These are phyloP conservation scores for Sus cebifrons DNA, from an alignment of 2,797 vertebrate genomes.

Conservation along the genomic window DNA sequence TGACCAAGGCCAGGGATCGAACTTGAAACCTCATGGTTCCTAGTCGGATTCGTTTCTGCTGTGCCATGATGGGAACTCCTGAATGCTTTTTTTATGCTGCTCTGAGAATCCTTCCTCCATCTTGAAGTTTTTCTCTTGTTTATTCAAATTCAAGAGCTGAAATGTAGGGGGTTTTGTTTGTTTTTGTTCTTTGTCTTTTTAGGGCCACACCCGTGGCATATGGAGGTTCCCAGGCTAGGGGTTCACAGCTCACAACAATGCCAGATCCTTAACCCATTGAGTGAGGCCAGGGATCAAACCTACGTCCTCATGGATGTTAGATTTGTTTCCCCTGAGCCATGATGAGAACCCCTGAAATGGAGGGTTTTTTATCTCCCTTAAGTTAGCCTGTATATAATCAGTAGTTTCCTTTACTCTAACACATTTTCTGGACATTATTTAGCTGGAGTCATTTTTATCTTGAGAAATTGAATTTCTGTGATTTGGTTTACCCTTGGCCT, in stretches of 20 bases:
- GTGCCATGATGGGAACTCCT: too few relatives aligned
- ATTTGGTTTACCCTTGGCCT: not conserved
- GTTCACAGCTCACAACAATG: too few relatives aligned
- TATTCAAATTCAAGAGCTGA: conserved; percentile 25
- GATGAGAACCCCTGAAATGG: not conserved
- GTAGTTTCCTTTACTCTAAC: not conserved
- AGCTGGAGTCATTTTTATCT: conserved; percentile 9
- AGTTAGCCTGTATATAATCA: not conserved
- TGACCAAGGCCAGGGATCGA: too few relatives aligned
- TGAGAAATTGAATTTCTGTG: conserved; percentile 30
- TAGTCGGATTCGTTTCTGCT: too few relatives aligned
- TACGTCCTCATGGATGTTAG: too few relatives aligned
- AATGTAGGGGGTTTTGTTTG: not conserved
- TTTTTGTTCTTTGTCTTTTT: too few relatives aligned
- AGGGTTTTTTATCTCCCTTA: not conserved
- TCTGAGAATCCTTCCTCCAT: not conserved
- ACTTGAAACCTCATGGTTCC: too few relatives aligned
- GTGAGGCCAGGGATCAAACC: too few relatives aligned
- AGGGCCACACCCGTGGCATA: too few relatives aligned
- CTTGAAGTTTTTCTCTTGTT: not conserved
- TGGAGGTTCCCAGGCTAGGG: too few relatives aligned
- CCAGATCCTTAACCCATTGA: too few relatives aligned
- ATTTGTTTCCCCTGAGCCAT: too few relatives aligned
- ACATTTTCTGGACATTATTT: conserved; percentile 53
- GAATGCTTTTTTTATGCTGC: not conserved